Conservation (phyloP, 2,113 vertebrate genomes). For the Tringa solitaria region DNA sequence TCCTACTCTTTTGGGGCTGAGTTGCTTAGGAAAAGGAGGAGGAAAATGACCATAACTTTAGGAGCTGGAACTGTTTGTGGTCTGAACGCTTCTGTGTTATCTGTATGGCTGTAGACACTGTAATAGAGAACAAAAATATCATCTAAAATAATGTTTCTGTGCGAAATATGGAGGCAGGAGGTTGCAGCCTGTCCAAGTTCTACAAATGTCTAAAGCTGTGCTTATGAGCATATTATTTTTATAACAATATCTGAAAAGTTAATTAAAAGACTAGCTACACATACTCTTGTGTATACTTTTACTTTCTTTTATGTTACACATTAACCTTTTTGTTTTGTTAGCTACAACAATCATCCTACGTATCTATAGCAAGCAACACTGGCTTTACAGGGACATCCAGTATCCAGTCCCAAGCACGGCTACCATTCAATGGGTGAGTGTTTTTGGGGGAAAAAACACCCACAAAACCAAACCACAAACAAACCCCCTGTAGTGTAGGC, state of each 20-base stretch:
- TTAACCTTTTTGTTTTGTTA: slow-evolving; percentile 53
- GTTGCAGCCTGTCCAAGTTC: background rate
- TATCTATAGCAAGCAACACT: slow-evolving; percentile 91
- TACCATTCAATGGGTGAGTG: slow-evolving; percentile 92
- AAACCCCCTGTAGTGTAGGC: background rate
- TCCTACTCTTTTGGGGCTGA: background rate
- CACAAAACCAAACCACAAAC: background rate
- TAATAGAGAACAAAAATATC: background rate
- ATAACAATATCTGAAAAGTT: background rate
- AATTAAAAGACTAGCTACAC: background rate
- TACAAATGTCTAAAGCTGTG: background rate
- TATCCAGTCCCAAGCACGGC: slow-evolving; percentile 90
- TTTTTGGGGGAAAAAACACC: background rate
- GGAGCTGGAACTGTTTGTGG: background rate
- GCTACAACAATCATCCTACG: slow-evolving; percentile 90
- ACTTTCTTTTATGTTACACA: background rate
- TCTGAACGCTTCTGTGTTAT: background rate
- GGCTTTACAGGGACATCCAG: slow-evolving; percentile 80
- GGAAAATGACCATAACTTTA: background rate
- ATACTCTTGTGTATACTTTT: background rate
- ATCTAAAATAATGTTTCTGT: background rate
- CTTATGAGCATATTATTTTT: background rate
- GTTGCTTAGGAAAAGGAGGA: background rate
- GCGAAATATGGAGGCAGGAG: background rate
- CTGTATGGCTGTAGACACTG: background rate